Base-by-base conservation (phyloP, 2,888 invertebrate species). In the Arctia plantaginis region DNA sequence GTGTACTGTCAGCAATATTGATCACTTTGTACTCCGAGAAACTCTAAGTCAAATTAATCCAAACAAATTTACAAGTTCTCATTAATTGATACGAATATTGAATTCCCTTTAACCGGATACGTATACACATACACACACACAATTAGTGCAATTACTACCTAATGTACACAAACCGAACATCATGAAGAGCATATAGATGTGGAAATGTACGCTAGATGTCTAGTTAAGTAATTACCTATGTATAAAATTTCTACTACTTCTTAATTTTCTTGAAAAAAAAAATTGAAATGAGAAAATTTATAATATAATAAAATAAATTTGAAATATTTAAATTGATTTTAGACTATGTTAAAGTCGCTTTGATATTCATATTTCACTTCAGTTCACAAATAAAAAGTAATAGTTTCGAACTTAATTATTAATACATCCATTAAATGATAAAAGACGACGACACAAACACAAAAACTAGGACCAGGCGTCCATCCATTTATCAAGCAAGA, bases 71-170 rank as follows among this genome's bases (percentile, higher is more conserved):
- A 55, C 55, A 55, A 55, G 2, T 55, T n/a, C 62, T 64, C 62
- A 27, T 30, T 33, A 64, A 33, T 30, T 27, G 15, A 15, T 18
- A 64, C 18, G 7, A 64, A 64, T 44, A 35, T 44, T 67, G 4
- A 35, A 44, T 68, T 51, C 47, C 3, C 30, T 68, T 51, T 47
- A 44, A 64, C 30, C 62, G 6, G 12, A 18, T 30, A 64, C 4
- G 18, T 64, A 33, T 13, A 64, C 8, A 8, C 18, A 51, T 33
- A 68, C 47, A 51, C 33, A 47, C 20, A 20, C 30, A 62, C 12
- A 64, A 70, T 70, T 47, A n/a, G 59, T 64, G 27, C 18, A 12
- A 67, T 59, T 39, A 69, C 35, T 59, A 20, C 30, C 41, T 30
- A 8, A 64, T 64, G 20, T 33, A n/a, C 41, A 30, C 64, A 70